These are phyloP conservation scores for Urocyon cinereoargenteus DNA, from an alignment of 2,797 vertebrate species.

Conservation along the genomic window DNA sequence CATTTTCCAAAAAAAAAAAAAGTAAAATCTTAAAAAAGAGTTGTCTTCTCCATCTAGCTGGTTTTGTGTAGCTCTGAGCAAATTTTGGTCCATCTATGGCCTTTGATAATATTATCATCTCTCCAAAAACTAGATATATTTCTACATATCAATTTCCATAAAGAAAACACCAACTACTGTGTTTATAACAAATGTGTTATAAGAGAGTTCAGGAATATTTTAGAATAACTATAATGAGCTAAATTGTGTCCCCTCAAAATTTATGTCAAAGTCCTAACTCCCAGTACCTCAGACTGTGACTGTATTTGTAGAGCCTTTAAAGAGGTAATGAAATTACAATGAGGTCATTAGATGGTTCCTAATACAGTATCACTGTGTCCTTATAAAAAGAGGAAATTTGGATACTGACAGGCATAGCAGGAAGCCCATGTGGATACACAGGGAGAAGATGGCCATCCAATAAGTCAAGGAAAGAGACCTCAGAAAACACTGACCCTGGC, in stretches of 20 bases:
- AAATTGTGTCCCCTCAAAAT: background rate
- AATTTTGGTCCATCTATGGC: background rate
- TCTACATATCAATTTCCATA: conserved; percentile 3
- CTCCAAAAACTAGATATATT: conserved; percentile 44
- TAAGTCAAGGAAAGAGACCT: background rate
- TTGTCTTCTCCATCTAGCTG: background rate
- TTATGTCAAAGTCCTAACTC: background rate
- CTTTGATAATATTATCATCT: conserved; percentile 34
- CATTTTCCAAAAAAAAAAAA: conserved; percentile 50
- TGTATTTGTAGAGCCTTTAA: background rate
- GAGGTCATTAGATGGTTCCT: background rate
- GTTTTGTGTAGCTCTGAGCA: background rate
- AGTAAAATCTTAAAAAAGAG: background rate
- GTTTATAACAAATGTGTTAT: background rate
- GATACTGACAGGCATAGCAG: background rate
- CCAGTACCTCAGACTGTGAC: background rate
- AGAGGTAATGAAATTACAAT: background rate
- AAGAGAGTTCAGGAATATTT: background rate
- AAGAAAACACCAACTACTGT: background rate
- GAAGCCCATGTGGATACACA: background rate
- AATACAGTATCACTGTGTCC: background rate
- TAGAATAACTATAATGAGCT: background rate
- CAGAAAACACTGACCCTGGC: background rate
- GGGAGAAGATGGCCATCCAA: background rate
- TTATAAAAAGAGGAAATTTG: background rate